Evolutionary conservation across 2,113 vertebrate species (phyloP).

Genomic region (Motacilla tschutschensis): DNA sequence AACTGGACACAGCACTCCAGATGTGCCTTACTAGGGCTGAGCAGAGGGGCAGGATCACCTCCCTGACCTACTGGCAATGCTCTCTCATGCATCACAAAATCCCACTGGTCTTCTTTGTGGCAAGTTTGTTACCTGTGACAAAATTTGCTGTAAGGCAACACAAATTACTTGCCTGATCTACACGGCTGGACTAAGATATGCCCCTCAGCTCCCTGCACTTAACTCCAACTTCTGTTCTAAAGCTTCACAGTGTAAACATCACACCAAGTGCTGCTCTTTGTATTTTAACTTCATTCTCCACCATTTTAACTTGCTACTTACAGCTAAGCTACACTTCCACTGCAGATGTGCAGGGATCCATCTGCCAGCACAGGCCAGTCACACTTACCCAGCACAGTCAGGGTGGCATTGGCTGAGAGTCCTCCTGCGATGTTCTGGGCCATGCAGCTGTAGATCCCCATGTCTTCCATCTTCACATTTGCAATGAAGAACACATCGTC

Average conservation of each 20-base stretch:
- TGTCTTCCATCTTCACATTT: constrained; percentile 82
- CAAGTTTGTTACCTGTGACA: neutral
- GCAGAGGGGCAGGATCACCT: neutral
- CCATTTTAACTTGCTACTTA: neutral
- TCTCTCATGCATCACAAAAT: neutral
- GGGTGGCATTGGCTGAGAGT: constrained; percentile 77
- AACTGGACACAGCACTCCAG: neutral
- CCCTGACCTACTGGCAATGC: neutral
- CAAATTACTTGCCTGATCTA: neutral
- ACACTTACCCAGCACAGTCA: constrained; percentile 75
- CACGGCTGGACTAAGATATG: neutral
- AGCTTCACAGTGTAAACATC: neutral
- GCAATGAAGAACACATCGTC: constrained; percentile 85
- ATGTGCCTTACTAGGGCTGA: neutral
- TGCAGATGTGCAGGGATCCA: neutral
- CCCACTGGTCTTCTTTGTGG: neutral
- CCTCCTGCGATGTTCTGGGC: constrained; percentile 78
- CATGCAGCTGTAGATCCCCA: constrained; percentile 84
- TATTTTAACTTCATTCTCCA: neutral
- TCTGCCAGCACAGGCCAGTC: neutral
- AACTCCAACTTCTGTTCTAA: neutral
- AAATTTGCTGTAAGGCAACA: neutral
- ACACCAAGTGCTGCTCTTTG: neutral
- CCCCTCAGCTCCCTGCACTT: neutral
- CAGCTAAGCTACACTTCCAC: neutral